Evolutionary conservation across 37 sponge, comb jelly and placozoan genomes (phyloP).

Genomic region (Chondrilla cf. caribensis): DNA sequence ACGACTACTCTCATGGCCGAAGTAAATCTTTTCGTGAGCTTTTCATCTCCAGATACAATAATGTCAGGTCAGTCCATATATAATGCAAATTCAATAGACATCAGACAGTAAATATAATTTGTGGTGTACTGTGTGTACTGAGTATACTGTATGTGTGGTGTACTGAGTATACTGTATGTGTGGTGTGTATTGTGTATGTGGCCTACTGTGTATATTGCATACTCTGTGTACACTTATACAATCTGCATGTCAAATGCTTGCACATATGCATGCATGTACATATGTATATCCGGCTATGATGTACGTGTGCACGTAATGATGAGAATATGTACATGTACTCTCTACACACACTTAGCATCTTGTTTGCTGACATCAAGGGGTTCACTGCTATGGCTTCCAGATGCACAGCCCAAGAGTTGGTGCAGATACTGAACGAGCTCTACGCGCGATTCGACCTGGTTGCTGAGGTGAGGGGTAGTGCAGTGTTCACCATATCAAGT

Average conservation of each 20-base stretch:
- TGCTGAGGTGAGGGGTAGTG: slow-evolving; percentile 30
- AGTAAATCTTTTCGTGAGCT: slow-evolving; percentile 25
- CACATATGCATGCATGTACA: slow-evolving; percentile 51
- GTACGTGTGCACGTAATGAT: no score
- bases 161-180: no score
- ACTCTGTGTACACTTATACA: no score
- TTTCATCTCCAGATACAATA: slow-evolving; percentile 30
- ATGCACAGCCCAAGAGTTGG: slow-evolving; percentile 67
- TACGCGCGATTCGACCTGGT: slow-evolving; percentile 59
- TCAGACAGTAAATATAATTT: no score
- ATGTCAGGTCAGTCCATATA: slow-evolving; percentile 42
- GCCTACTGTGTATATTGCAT: no score
- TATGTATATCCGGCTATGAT: no score
- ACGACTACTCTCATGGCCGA: neutral
- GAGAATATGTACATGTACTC: no score
- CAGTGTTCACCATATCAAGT: neutral
- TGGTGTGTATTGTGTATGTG: no score
- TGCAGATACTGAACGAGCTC: slow-evolving; percentile 72
- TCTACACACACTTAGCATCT: slow-evolving; percentile 48
- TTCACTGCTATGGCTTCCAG: slow-evolving; percentile 79
- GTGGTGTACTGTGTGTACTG: no score
- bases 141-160: no score
- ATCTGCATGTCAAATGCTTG: no score
- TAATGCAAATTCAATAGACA: no score
- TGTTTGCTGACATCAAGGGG: slow-evolving; percentile 92